phyloP scores from a whole-genome alignment of 1,140 invertebrate genomes.

The Solen grandis region DNA sequence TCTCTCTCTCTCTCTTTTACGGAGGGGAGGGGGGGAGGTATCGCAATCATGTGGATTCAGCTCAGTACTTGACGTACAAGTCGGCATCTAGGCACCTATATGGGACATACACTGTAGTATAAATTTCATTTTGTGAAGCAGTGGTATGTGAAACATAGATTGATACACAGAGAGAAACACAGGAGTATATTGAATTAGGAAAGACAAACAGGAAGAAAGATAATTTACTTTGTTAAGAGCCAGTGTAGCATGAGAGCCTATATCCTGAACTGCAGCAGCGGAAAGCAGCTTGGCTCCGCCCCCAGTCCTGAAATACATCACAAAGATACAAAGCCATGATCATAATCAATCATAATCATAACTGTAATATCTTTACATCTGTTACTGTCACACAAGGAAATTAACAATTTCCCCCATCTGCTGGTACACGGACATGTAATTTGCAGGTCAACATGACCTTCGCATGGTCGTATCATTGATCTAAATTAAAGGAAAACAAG shows the following conservation, averaged over 20 bases:
- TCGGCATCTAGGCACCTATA: neutral
- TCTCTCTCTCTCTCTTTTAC: no score
- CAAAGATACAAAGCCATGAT: no score
- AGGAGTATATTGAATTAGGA: neutral
- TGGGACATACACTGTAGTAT: neutral
- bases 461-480: no score
- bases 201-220: neutral
- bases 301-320: constrained; percentile 65
- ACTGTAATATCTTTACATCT: no score
- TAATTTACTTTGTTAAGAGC: constrained; percentile 64
- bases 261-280: constrained; percentile 68
- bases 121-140: neutral
- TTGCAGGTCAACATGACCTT: no score
- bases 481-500: no score
- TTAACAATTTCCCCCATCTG: no score
- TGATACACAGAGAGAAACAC: neutral
- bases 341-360: no score
- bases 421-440: no score
- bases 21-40: no score
- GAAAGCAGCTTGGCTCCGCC: constrained; percentile 68
- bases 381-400: no score
- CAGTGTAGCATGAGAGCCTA: constrained; percentile 67
- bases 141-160: neutral
- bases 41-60: neutral
- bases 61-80: neutral